Conservation (phyloP, 2,888 invertebrate species). For the Idaea aversata region DNA sequence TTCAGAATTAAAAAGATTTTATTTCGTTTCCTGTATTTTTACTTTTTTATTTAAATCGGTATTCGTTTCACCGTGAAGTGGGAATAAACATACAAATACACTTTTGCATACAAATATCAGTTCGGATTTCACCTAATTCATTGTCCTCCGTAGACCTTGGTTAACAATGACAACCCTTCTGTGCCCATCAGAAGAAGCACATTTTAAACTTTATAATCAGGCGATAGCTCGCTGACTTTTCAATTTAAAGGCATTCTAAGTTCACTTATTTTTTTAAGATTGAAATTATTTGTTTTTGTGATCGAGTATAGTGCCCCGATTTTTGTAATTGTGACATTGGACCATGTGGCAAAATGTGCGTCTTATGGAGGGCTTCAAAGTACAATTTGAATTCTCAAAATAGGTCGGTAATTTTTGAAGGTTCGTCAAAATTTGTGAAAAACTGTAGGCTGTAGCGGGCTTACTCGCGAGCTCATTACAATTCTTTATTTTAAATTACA, state of each 20-base stretch:
- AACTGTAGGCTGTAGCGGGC: too few relatives aligned
- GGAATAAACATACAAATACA: background rate
- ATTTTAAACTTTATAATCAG: background rate
- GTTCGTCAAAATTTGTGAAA: too few relatives aligned
- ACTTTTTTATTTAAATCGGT: background rate
- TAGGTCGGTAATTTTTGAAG: too few relatives aligned
- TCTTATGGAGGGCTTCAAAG: too few relatives aligned
- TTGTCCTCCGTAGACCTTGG: constrained; percentile 19
- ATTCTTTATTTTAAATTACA: too few relatives aligned
- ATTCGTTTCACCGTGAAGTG: background rate
- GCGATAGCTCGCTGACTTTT: background rate
- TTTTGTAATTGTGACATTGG: too few relatives aligned
- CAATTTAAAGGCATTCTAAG: background rate
- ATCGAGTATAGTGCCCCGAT: too few relatives aligned
- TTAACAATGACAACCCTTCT: constrained; percentile 45
- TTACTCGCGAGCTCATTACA: too few relatives aligned
- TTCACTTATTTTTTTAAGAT: too few relatives aligned
- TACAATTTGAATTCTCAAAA: too few relatives aligned
- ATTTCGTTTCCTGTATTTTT: background rate
- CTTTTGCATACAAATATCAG: background rate
- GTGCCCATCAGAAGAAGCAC: constrained; percentile 41
- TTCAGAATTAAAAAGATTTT: background rate
- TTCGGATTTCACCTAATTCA: constrained; percentile 12
- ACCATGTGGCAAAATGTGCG: too few relatives aligned
- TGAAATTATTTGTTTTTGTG: too few relatives aligned